Conservation (phyloP, 2,113 vertebrate species). For the Seriola aureovittata region DNA sequence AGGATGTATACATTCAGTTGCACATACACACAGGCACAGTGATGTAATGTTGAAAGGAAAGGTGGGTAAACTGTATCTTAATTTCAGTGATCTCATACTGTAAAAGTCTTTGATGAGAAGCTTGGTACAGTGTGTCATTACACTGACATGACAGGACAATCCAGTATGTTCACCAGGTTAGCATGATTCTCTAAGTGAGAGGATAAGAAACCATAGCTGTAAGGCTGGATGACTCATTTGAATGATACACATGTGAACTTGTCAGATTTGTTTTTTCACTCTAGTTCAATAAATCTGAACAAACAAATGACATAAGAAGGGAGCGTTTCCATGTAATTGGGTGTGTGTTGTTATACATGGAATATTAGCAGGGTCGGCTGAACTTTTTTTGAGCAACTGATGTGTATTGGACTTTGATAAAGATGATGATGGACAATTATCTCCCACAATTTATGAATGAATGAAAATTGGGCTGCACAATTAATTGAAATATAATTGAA, state of each 20-base stretch:
- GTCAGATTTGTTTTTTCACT: neutral
- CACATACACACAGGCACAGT: constrained; percentile 20
- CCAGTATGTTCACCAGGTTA: neutral
- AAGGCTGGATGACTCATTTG: constrained; percentile 2
- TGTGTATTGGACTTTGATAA: neutral
- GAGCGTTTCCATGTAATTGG: neutral
- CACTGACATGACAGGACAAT: neutral
- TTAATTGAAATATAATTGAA: too few relatives aligned
- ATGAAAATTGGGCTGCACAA: too few relatives aligned
- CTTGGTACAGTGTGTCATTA: neutral
- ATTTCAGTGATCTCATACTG: neutral
- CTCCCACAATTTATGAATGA: neutral
- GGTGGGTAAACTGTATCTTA: constrained; percentile 1
- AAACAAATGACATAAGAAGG: neutral
- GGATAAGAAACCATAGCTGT: neutral
- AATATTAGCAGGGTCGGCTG: neutral
- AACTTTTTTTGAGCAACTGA: neutral
- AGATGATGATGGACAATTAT: too few relatives aligned
- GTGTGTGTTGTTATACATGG: neutral
- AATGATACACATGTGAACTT: constrained; percentile 1
- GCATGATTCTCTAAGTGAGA: neutral
- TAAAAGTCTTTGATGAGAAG: neutral
- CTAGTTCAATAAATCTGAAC: neutral
- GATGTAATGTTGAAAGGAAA: constrained; percentile 25
- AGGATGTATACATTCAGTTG: constrained; percentile 18